These are phyloP conservation scores for Drosophila tripunctata DNA, from an alignment of 2,888 invertebrate species.

Conservation along the genomic window DNA sequence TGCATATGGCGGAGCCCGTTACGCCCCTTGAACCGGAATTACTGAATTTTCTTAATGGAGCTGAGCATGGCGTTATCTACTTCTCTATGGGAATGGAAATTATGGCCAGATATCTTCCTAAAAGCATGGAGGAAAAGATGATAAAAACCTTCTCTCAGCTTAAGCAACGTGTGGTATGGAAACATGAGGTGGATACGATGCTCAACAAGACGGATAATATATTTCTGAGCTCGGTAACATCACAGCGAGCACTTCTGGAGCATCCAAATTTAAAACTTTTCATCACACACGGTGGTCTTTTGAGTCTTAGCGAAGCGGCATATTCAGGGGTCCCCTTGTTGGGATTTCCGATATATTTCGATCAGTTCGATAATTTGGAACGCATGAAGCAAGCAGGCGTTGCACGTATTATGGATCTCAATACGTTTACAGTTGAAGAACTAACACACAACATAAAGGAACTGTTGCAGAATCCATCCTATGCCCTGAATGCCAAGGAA, in stretches of 20 bases:
- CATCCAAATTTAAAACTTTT: conserved; percentile 84
- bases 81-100: conserved; percentile 72
- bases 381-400: conserved; percentile 60
- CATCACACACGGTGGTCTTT: conserved; percentile 84
- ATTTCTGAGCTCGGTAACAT: conserved; percentile 75
- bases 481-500: conserved; percentile 29
- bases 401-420: conserved; percentile 65
- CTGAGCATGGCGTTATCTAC: conserved; percentile 67
- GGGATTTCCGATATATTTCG: conserved; percentile 84
- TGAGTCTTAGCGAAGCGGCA: conserved; percentile 83
- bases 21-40: conserved; percentile 39
- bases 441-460: conserved; percentile 39
- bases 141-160: conserved; percentile 50
- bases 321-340: conserved; percentile 83
- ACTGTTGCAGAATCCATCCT: conserved; percentile 38
- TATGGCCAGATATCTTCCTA: conserved; percentile 46
- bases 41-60: conserved; percentile 57
- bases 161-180: conserved; percentile 72
- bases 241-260: conserved; percentile 81
- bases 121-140: conserved; percentile 35
- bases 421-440: conserved; percentile 36
- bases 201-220: conserved; percentile 65
- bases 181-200: conserved; percentile 36
- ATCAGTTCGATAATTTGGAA: conserved; percentile 84
- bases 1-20: conserved; percentile 53